phyloP scores from a whole-genome alignment of 2,888 invertebrate species.

The Troides helena region DNA sequence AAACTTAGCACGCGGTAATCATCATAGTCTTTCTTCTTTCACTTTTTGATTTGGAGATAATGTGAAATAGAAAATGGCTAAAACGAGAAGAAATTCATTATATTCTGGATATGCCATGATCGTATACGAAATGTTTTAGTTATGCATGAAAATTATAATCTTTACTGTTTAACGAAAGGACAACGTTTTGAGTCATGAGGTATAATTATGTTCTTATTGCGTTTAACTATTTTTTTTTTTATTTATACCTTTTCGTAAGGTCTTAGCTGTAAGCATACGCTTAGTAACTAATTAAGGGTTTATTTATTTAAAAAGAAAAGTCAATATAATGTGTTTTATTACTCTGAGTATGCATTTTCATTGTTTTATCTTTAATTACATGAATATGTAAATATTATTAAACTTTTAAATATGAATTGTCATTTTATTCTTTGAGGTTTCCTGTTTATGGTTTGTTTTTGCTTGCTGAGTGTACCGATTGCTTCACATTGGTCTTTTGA shows the following conservation, averaged over 20 bases:
- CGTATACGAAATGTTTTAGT: not conserved
- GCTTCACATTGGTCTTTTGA: not conserved
- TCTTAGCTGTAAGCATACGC: slow-evolving; percentile 68
- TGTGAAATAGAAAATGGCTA: no score
- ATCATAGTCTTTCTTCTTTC: no score
- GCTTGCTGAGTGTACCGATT: slow-evolving; percentile 3
- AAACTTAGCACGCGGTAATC: no score
- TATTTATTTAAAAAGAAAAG: slow-evolving; percentile 74
- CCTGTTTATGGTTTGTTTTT: not conserved
- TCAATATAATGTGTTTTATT: slow-evolving; percentile 78
- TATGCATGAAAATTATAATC: slow-evolving; percentile 19
- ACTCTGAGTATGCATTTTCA: slow-evolving; percentile 49
- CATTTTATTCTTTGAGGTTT: slow-evolving; percentile 4
- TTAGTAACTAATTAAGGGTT: slow-evolving; percentile 66
- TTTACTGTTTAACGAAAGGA: slow-evolving; percentile 37
- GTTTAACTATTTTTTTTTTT: slow-evolving; percentile 57
- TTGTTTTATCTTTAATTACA: slow-evolving; percentile 34
- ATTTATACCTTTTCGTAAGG: slow-evolving; percentile 58
- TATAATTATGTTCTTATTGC: slow-evolving; percentile 46
- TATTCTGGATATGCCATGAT: not conserved
- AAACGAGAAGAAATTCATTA: no score
- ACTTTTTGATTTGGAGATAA: no score
- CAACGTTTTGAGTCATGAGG: slow-evolving; percentile 40
- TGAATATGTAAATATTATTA: slow-evolving; percentile 20
- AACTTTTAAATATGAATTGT: slow-evolving; percentile 1